Evolutionary conservation across 2,113 vertebrate species (phyloP), one percentile per base, ranked within the genome.

Genomic region (Macaca nemestrina): DNA sequence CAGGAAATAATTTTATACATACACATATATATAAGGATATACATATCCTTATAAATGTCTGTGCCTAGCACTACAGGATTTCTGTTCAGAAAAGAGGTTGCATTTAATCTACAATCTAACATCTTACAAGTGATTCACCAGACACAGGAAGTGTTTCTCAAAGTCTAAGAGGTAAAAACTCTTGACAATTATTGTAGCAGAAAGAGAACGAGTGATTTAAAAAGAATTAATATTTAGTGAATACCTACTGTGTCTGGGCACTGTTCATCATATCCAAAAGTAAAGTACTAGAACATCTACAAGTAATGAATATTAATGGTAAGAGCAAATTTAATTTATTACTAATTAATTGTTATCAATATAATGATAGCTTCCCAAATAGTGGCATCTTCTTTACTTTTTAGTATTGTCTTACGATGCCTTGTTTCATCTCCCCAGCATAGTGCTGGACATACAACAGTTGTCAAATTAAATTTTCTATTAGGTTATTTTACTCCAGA

Each of bases 261-360:
- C 12, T 48, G 4, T 72, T 78, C 38, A 72, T 93, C 61, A 55
- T 35, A 68, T 79, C 73, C 12, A 93, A 94, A 89, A 64, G 1
- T 70, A 50, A 8, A 5, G 32, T 80, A n/a, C 61, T 52, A 82
- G 7, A 82, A 8, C 7, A 84, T 82, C 55, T 35, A 68, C 50
- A 40, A 61, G n/a, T 43, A 85, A 40, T 92, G 30, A 79, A 25
- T 40, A 89, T 82, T 25, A 17, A 40, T 25, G 75, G 57, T 48
- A 94, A 80, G 79, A 92, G 48, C 30, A 87, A 94, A 61, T 92
- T 70, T 61, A 90, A 78, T 30, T 83, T 76, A 94, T 88, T 82
- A 76, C 55, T 75, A 67, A 87, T 64, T 70, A 57, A 78, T 80
- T 90, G 38, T 90, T 82, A 87, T 90, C 38, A 90, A n/a, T 84